These are phyloP conservation scores for Andrena camellia DNA, from an alignment of 2,888 invertebrate species.

Conservation along the genomic window DNA sequence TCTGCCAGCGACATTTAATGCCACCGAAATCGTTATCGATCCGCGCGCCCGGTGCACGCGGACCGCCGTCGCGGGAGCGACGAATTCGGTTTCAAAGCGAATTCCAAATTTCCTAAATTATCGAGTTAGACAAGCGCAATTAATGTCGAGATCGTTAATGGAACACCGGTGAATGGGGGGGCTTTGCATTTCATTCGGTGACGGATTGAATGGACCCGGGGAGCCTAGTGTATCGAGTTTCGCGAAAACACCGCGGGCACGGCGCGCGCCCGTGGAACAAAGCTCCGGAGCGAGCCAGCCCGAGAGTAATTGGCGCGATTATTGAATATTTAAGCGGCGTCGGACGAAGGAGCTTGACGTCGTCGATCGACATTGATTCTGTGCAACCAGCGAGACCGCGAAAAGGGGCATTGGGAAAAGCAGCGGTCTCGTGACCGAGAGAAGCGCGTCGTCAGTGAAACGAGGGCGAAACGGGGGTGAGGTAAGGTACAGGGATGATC, in stretches of 20 bases:
- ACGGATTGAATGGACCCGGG: not conserved
- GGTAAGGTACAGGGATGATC: not conserved
- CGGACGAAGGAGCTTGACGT: not conserved
- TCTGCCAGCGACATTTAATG: not conserved
- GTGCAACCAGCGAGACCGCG: not conserved
- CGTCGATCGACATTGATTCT: constrained; percentile 12
- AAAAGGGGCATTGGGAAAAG: constrained; percentile 3
- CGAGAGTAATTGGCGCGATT: constrained; percentile 55
- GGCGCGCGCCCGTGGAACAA: not conserved
- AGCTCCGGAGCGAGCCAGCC: not conserved
- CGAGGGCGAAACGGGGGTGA: not conserved
- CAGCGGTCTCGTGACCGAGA: not conserved
- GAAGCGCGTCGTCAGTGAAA: not conserved
- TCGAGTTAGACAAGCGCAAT: not conserved
- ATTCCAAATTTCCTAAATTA: constrained; percentile 1
- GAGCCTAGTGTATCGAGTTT: not conserved
- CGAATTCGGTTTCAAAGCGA: not conserved
- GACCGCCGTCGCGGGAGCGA: not conserved
- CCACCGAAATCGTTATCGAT: constrained; percentile 12
- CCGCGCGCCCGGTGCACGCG: not conserved
- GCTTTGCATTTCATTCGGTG: constrained; percentile 6
- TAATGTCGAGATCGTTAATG: constrained; percentile 4
- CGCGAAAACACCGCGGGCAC: constrained; percentile 1
- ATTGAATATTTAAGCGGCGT: constrained; percentile 62
- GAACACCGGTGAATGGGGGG: not conserved